Evolutionary conservation across 2,113 vertebrate genomes (phyloP).

Genomic region (Sigmodon hispidus): DNA sequence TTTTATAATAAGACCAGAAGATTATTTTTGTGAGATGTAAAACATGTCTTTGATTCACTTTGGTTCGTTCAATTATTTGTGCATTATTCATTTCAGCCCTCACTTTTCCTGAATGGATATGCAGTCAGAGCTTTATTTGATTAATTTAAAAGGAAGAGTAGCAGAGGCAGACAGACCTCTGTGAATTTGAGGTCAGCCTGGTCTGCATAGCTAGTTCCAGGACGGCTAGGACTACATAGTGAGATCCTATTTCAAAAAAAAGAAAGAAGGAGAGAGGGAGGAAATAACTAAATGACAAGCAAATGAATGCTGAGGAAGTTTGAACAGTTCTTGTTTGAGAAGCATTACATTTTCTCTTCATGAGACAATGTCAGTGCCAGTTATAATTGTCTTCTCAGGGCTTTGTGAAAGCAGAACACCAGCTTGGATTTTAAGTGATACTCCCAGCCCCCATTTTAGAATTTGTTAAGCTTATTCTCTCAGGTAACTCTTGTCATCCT

Average conservation of each 20-base stretch:
- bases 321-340: conserved; percentile 22
- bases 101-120: conserved; percentile 27
- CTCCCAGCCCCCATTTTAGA: not conserved
- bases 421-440: not conserved
- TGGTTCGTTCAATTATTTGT: conserved; percentile 13
- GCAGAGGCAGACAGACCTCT: not conserved
- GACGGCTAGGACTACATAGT: not conserved
- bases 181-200: not conserved
- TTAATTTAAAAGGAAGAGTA: conserved; percentile 1
- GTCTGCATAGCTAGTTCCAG: not conserved
- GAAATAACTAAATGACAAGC: not conserved
- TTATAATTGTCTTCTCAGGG: not conserved
- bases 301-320: conserved; percentile 44
- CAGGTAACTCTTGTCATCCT: not conserved
- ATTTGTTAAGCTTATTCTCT: not conserved
- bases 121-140: not conserved
- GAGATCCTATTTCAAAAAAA: not conserved
- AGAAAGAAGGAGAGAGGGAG: not conserved
- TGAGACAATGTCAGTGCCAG: not conserved
- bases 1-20: conserved; percentile 10
- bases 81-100: conserved; percentile 32
- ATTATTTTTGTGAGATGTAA: conserved; percentile 33
- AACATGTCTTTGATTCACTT: conserved; percentile 17
- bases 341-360: conserved; percentile 8
- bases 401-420: not conserved